Evolutionary conservation across 2,113 vertebrate species (phyloP).

Genomic region (Rhizomys pruinosus): DNA sequence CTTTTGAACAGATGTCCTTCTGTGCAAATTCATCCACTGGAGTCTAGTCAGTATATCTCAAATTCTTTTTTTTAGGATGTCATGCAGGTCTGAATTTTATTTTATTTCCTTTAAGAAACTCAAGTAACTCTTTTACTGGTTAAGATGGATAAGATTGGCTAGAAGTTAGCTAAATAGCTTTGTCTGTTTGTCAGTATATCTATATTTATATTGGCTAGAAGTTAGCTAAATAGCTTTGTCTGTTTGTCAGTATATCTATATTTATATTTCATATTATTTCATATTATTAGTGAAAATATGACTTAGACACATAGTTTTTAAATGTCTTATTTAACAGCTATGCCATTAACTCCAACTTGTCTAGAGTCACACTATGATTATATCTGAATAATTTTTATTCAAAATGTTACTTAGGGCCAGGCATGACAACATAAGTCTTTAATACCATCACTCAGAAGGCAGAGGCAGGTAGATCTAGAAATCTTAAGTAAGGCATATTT

Average conservation of each 20-base stretch:
- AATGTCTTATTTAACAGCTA: not conserved
- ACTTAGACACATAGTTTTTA: not conserved
- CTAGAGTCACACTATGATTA: not conserved
- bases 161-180: not conserved
- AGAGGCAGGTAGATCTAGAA: too few relatives aligned
- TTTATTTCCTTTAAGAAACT: not conserved
- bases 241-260: not conserved
- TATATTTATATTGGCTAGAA: not conserved
- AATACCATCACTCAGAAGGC: too few relatives aligned
- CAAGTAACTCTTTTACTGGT: not conserved
- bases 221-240: not conserved
- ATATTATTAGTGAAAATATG: not conserved
- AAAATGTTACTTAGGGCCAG: too few relatives aligned
- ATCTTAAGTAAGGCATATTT: too few relatives aligned
- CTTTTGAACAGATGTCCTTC: too few relatives aligned
- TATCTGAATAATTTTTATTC: not conserved
- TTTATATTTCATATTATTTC: not conserved
- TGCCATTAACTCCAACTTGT: not conserved
- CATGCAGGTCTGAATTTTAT: not conserved
- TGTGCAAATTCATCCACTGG: too few relatives aligned
- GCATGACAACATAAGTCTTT: too few relatives aligned
- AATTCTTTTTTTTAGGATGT: too few relatives aligned
- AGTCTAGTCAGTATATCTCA: too few relatives aligned
- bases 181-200: not conserved
- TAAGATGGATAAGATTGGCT: not conserved